Evolutionary conservation across 2,888 invertebrate genomes (phyloP).

Genomic region (Xanthorhoe spadicearia): DNA sequence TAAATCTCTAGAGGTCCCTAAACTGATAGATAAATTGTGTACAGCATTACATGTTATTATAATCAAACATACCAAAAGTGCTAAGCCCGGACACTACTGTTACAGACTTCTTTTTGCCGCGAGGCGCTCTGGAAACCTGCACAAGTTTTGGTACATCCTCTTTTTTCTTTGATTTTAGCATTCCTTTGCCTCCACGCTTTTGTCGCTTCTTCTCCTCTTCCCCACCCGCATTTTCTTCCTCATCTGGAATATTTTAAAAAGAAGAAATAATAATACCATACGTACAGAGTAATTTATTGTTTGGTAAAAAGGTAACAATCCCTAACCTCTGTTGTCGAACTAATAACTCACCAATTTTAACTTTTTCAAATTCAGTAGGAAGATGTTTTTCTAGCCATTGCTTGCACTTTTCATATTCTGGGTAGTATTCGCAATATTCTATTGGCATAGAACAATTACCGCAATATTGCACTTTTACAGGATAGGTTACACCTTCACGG

Average conservation of each 20-base stretch:
- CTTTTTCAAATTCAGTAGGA: slow-evolving; percentile 96
- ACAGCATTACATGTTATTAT: background rate
- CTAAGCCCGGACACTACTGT: slow-evolving; percentile 98
- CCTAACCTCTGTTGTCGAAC: slow-evolving; percentile 44
- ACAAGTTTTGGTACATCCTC: slow-evolving; percentile 95
- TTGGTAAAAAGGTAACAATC: background rate
- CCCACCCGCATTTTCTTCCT: slow-evolving; percentile 88
- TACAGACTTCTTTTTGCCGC: slow-evolving; percentile 99
- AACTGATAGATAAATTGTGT: too few relatives aligned
- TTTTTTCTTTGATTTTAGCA: slow-evolving; percentile 97
- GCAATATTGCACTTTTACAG: slow-evolving; percentile 93
- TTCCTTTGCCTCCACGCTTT: slow-evolving; percentile 98
- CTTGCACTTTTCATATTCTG: slow-evolving; percentile 98
- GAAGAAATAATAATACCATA: background rate
- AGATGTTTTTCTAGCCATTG: slow-evolving; percentile 97
- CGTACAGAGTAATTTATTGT: background rate
- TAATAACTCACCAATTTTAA: slow-evolving; percentile 86
- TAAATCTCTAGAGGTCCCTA: too few relatives aligned
- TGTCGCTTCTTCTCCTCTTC: slow-evolving; percentile 98
- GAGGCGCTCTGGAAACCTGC: slow-evolving; percentile 93
- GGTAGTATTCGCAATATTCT: slow-evolving; percentile 99
- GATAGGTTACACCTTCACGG: slow-evolving; percentile 91
- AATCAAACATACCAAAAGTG: slow-evolving; percentile 90
- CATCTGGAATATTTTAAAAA: slow-evolving; percentile 70
- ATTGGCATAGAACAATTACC: slow-evolving; percentile 98